Percentiles rank a stretch among this genome's conserved stretches.
Evolutionary conservation across 2,797 vertebrate genomes (phyloP).

Genomic region (Ambastaia sidthimunki): DNA sequence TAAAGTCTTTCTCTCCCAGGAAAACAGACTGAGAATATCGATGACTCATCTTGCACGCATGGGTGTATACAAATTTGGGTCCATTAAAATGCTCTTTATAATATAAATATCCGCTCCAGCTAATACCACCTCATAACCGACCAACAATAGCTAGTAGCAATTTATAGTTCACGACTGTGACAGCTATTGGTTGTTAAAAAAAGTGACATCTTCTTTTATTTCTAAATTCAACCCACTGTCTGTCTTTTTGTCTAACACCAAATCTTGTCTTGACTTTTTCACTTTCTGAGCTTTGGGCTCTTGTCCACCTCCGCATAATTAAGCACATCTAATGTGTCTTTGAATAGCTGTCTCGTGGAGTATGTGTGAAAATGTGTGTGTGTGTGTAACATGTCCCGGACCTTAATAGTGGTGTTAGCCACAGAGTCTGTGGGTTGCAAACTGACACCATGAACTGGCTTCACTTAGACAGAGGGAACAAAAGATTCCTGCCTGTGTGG

Average conservation of each 20-base stretch:
- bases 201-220: neutral
- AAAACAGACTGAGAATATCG: neutral
- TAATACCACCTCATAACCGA: neutral
- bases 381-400: neutral
- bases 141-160: neutral
- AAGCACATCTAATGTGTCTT: constrained; percentile 42
- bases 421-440: constrained; percentile 36
- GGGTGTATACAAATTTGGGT: neutral
- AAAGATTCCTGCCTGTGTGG: constrained; percentile 44
- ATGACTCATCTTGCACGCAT: neutral
- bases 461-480: constrained; percentile 33
- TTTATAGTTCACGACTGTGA: neutral
- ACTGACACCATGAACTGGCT: constrained; percentile 39
- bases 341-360: constrained; percentile 40
- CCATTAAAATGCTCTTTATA: neutral
- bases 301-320: constrained; percentile 46
- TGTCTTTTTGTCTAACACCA: neutral
- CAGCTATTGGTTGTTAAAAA: neutral
- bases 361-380: constrained; percentile 25
- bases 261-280: neutral
- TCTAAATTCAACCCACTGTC: neutral
- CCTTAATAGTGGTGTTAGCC: constrained; percentile 41
- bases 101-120: neutral
- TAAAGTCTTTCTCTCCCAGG: neutral
- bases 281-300: constrained; percentile 18